Evolutionary conservation across 2,113 vertebrate species (phyloP).

Genomic region (Murina feae): DNA sequence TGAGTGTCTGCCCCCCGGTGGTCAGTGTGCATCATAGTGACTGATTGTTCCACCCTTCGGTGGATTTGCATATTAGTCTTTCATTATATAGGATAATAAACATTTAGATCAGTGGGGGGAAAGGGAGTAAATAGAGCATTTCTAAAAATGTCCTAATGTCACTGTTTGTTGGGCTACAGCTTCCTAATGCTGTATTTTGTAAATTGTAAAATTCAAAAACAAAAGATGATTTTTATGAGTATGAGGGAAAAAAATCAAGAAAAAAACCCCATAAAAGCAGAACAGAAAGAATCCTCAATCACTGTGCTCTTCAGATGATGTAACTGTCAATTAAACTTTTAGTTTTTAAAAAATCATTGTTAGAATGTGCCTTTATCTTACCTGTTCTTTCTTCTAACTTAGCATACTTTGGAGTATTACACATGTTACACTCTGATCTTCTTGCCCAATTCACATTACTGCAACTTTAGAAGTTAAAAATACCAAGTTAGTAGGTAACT

Average conservation of each 20-base stretch:
- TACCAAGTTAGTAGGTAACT: not conserved
- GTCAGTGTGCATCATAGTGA: too few relatives aligned
- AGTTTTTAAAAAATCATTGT: not conserved
- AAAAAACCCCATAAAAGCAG: not conserved
- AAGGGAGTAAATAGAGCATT: not conserved
- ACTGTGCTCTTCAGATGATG: not conserved
- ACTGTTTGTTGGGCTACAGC: not conserved
- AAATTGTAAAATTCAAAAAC: not conserved
- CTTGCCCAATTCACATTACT: conserved; percentile 99
- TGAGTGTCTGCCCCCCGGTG: too few relatives aligned
- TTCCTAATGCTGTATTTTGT: not conserved
- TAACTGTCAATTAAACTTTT: not conserved
- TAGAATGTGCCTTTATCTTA: conserved; percentile 49
- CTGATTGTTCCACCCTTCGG: too few relatives aligned
- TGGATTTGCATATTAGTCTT: too few relatives aligned
- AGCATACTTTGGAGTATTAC: conserved; percentile 98
- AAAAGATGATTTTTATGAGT: not conserved
- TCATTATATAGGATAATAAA: not conserved
- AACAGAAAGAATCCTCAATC: not conserved
- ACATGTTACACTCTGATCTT: conserved; percentile 99
- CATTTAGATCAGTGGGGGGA: not conserved
- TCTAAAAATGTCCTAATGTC: not conserved
- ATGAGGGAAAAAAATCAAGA: not conserved
- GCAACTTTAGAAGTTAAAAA: conserved; percentile 82
- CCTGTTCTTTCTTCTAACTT: conserved; percentile 98